Evolutionary conservation across 2,113 vertebrate genomes (phyloP), one percentile per base, ranked within the genome.

Genomic region (Pungitius pungitius): DNA sequence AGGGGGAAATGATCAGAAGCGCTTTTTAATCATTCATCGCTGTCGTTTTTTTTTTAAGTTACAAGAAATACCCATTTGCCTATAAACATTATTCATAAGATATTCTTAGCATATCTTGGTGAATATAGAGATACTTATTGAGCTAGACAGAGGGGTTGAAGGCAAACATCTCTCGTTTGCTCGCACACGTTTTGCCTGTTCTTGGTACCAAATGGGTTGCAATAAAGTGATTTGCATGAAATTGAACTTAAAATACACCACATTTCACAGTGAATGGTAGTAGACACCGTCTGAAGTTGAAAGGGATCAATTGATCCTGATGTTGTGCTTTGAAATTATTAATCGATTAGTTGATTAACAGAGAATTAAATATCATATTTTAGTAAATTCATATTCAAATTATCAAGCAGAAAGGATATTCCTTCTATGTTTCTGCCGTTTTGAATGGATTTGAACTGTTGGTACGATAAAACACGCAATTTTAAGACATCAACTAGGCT

Each of bases 121-220:
- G 54, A 49, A 14, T 58, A 39, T 51, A 49, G 18, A 45, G 26
- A 27, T 64, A 45, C 66, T 45, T 26, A 49, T 33, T 81, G 62
- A 73, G 39, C 37, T 56, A 18, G 33, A 69, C 14, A 39, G 52
- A 47, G 6, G 42, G 22, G 55, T 43, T 55, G 49, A 45, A 27
- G 27, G 61, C 52, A 57, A 64, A 47, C 52, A 58, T 58, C 47
- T 11, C 14, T 37, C 24, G 14, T 24, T 60, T 52, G 43, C 64
- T 45, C 26, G 39, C 40, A 56, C 14, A 55, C 55, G 55, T 61
- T 61, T 27, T 52, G 7, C 17, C 8, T 35, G 17, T 6, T 27
- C 18, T 26, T 69, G 43, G 24, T 60, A 59, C 12, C 56, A 62
- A 62, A 45, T 47, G 37, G 20, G 24, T 68, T 33, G 8, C 5